Evolutionary conservation across 2,888 invertebrate genomes (phyloP), one percentile per base, ranked within the genome.

Genomic region (Seladonia tumulorum): DNA sequence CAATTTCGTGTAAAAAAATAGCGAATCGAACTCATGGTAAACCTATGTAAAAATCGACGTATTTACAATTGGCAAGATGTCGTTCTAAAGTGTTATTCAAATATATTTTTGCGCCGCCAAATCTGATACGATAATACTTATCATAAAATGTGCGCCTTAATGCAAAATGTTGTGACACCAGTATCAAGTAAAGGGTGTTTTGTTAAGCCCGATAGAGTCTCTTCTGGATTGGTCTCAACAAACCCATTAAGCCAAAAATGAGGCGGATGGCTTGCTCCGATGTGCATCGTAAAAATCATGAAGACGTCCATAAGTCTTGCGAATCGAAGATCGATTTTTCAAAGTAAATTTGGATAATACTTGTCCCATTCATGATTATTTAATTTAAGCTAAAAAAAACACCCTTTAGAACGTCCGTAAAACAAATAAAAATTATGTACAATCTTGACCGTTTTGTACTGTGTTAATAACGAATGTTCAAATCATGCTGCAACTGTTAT

Each of bases 391-490:
- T 35, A 35, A 35, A 35, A 35, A n/a, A 35, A 35, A 35, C 35
- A 35, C 35, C 35, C 35, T 35, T 35, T 42, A 42, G 22, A 57
- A 71, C 45, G 8, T 70, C 29, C 14, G 63, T 16, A 74, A 79
- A 76, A 66, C 18, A 60, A 80, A n/a, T 80, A 66, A 60, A 73
- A 84, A 45, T 53, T 73, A 29, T 60, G 45, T 39, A 68, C 49
- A 47, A 35, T 22, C 66, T 60, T 49, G n/a, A 35, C 39, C 47
- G 49, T 57, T 77, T 82, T 73, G 84, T 84, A 79, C 79, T 83
- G 29, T 79, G 25, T 72, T n/a, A 12, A 68, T 72, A 10, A 45
- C 72, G 76, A 84, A 39, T 45, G 60, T 71, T 76, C 22, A 47
- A 72, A 79, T 71, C 42, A 84, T 60, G 29, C 70, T 39, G 35